These are phyloP conservation scores for Trachurus trachurus DNA, from an alignment of 2,797 vertebrate genomes.

Conservation along the genomic window DNA sequence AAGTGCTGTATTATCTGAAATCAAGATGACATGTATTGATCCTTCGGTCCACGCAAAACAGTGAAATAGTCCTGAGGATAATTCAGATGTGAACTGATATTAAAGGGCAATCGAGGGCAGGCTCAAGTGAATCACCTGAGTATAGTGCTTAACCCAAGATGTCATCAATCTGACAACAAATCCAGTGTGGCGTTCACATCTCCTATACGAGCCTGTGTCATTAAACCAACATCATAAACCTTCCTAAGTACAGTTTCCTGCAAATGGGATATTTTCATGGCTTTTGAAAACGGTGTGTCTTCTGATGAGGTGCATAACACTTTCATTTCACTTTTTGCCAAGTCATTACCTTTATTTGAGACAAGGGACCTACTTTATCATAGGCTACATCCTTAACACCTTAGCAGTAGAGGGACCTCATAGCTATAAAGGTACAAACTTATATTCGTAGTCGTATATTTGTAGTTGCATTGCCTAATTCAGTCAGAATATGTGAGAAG, in stretches of 20 bases:
- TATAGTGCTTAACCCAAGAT: constrained; percentile 43
- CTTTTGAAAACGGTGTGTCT: constrained; percentile 32
- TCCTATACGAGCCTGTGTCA: constrained; percentile 35
- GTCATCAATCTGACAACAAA: constrained; percentile 49
- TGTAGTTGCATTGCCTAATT: neutral
- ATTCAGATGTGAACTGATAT: constrained; percentile 41
- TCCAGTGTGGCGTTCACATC: constrained; percentile 30
- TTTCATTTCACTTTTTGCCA: constrained; percentile 58
- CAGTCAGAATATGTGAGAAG: neutral
- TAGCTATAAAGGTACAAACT: neutral
- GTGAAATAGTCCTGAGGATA: constrained; percentile 5
- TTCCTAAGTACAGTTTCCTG: constrained; percentile 31
- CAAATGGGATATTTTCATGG: constrained; percentile 41
- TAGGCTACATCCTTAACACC: constrained; percentile 11
- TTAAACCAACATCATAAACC: constrained; percentile 61
- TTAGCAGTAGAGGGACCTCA: neutral
- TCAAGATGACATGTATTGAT: constrained; percentile 13
- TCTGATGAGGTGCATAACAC: constrained; percentile 39
- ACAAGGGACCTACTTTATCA: constrained; percentile 35
- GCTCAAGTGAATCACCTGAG: constrained; percentile 36
- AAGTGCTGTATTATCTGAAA: constrained; percentile 31
- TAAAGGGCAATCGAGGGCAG: constrained; percentile 7
- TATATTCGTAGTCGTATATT: neutral
- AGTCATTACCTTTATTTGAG: constrained; percentile 58
- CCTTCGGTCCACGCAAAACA: neutral